Evolutionary conservation across 2,113 vertebrate species (phyloP).

Genomic region (Tychaedon coryphoeus): DNA sequence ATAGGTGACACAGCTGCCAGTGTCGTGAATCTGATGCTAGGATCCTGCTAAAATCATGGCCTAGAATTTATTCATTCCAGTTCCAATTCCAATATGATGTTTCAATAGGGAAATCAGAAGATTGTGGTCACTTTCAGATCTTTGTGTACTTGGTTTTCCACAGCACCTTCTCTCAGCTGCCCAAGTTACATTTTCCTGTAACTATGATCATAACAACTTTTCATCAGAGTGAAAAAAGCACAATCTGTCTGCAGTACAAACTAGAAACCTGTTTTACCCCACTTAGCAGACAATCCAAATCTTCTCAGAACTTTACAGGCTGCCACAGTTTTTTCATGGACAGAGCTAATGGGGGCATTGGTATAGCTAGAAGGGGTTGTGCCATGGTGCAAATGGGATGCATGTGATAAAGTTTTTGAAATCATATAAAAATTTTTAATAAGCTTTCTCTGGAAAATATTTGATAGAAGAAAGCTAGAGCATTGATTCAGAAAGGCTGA

Average conservation of each 20-base stretch:
- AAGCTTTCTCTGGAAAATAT: neutral
- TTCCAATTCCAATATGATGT: neutral
- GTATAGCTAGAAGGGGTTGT: neutral
- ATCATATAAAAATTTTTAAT: rapidly evolving
- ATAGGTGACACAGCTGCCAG: neutral
- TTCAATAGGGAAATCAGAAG: neutral
- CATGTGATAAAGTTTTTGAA: neutral
- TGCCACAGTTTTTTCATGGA: neutral
- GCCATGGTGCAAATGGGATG: neutral
- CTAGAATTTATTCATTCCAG: neutral
- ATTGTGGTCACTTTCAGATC: neutral
- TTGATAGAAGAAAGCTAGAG: neutral
- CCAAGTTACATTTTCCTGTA: neutral
- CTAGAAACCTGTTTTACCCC: neutral
- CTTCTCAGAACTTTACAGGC: neutral
- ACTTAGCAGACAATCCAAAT: neutral
- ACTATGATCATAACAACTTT: neutral
- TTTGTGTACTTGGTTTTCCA: neutral
- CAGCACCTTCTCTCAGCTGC: neutral
- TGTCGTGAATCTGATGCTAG: neutral
- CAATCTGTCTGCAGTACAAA: neutral
- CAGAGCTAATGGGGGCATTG: neutral
- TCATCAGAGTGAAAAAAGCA: neutral
- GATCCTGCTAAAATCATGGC: neutral
- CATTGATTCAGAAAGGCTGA: neutral